phyloP scores from a whole-genome alignment of 2,113 vertebrate species.

The Seriola aureovittata region DNA sequence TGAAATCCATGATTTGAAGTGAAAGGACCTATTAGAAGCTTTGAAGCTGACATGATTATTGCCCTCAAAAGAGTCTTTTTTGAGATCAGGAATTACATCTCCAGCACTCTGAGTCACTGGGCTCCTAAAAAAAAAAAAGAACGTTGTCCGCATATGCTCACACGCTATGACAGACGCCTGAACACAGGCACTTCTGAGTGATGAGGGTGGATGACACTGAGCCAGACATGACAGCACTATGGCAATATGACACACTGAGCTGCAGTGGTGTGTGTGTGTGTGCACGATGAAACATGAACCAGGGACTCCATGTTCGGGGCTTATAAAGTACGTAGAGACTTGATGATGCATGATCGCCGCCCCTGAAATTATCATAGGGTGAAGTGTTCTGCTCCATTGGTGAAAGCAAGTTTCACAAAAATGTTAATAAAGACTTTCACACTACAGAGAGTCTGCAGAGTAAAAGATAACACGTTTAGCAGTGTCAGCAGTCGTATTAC shows the following conservation, averaged over 20 bases:
- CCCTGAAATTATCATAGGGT: not conserved
- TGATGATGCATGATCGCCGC: not conserved
- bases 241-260: not conserved
- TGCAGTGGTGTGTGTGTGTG: not conserved
- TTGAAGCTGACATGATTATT: conserved; percentile 51
- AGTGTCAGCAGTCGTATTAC: not conserved
- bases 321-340: not conserved
- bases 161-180: not conserved
- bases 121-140: not conserved
- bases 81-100: conserved; percentile 17
- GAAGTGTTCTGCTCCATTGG: not conserved
- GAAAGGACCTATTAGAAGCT: conserved; percentile 42
- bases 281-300: not conserved
- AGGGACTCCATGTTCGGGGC: not conserved
- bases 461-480: not conserved
- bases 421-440: not conserved
- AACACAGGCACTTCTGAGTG: not conserved
- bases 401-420: not conserved
- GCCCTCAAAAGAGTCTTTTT: conserved; percentile 30
- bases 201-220: not conserved
- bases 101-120: not conserved
- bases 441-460: not conserved
- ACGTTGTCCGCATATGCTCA: not conserved
- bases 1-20: conserved; percentile 37
- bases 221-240: not conserved